These are phyloP conservation scores for Galeruca laticollis DNA, from an alignment of 2,888 invertebrate genomes.

Conservation along the genomic window DNA sequence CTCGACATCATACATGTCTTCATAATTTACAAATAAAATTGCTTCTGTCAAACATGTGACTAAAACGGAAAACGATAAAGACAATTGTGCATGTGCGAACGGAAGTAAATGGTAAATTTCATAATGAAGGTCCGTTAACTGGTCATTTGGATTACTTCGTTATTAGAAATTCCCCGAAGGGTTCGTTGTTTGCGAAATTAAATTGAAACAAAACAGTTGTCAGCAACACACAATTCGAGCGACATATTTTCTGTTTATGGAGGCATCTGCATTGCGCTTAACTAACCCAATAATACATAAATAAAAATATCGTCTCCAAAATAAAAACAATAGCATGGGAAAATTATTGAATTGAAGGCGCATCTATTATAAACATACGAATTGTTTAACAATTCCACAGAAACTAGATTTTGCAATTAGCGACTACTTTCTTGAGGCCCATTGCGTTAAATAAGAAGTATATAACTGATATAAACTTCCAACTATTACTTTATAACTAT, in stretches of 20 bases:
- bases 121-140: slow-evolving; percentile 27
- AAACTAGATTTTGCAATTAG: too few relatives aligned
- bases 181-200: slow-evolving; percentile 20
- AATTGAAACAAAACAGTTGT: slow-evolving; percentile 30
- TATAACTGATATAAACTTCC: too few relatives aligned
- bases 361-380: too few relatives aligned
- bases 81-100: slow-evolving; percentile 19
- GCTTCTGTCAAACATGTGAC: neutral
- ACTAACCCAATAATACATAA: neutral
- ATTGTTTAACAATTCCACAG: too few relatives aligned
- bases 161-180: slow-evolving; percentile 26
- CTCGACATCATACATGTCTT: too few relatives aligned
- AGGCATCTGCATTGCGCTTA: slow-evolving; percentile 13
- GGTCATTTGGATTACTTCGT: slow-evolving; percentile 30
- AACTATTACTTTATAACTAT: too few relatives aligned
- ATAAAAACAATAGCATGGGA: too few relatives aligned
- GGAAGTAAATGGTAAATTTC: slow-evolving; percentile 22
- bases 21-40: too few relatives aligned
- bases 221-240: slow-evolving; percentile 6
- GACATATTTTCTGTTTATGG: slow-evolving; percentile 1
- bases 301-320: neutral
- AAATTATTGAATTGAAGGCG: too few relatives aligned
- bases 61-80: slow-evolving; percentile 16
- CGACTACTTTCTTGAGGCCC: too few relatives aligned
- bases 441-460: too few relatives aligned